Conservation (phyloP, 2,888 invertebrate genomes). For the Melanchra persicariae region DNA sequence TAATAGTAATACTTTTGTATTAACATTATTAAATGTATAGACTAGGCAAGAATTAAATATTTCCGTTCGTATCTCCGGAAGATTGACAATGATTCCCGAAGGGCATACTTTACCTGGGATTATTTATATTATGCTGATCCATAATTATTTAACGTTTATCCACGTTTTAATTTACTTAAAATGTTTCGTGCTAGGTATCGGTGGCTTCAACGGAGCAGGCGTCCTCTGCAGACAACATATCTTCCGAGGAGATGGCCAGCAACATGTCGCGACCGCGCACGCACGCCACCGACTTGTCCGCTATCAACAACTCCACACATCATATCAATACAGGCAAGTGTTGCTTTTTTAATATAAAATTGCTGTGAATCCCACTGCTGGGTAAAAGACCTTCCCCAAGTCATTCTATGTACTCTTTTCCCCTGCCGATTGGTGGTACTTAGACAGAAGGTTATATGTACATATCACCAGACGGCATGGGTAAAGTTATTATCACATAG, state of each 20-base stretch:
- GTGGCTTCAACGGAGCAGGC: slow-evolving; percentile 99
- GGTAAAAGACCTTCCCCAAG: background rate
- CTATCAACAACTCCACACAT: slow-evolving; percentile 93
- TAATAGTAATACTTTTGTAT: no score
- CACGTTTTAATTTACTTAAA: background rate
- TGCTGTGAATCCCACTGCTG: background rate
- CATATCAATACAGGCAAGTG: slow-evolving; percentile 90
- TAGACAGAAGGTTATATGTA: no score
- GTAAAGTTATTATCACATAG: no score
- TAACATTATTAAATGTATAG: background rate
- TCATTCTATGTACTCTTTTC: background rate
- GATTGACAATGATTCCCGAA: background rate
- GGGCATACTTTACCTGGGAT: background rate
- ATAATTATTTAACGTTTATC: background rate
- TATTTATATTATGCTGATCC: background rate
- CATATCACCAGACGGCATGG: no score
- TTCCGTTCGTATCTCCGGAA: background rate
- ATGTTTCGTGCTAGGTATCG: slow-evolving; percentile 86
- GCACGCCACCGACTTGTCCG: slow-evolving; percentile 92
- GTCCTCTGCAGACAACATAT: slow-evolving; percentile 98
- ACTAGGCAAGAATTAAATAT: no score
- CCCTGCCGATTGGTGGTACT: background rate
- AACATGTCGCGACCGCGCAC: slow-evolving; percentile 87
- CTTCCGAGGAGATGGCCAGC: slow-evolving; percentile 97
- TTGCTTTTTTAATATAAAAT: background rate